Evolutionary conservation across 2,888 invertebrate species (phyloP).

Genomic region (Drosophila macrospina): DNA sequence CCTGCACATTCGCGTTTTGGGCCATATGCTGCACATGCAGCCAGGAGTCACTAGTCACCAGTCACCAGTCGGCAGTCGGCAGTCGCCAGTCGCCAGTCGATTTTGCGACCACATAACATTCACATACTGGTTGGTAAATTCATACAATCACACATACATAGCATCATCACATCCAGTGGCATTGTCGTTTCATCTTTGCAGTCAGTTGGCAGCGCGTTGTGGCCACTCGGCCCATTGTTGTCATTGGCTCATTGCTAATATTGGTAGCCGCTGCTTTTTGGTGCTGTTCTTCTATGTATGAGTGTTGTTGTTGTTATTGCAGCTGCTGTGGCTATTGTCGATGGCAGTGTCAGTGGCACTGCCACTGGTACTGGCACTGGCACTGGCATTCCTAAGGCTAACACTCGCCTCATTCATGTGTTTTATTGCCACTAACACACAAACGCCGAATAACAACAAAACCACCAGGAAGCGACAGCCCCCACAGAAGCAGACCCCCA

Average conservation of each 20-base stretch:
- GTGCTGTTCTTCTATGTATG: slow-evolving; percentile 15
- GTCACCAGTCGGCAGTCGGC: slow-evolving; percentile 15
- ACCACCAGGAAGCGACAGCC: slow-evolving; percentile 58
- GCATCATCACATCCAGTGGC: slow-evolving; percentile 36
- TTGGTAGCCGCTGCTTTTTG: slow-evolving; percentile 63
- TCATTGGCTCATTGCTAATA: slow-evolving; percentile 78
- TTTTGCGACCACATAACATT: slow-evolving; percentile 62
- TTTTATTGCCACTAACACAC: slow-evolving; percentile 68
- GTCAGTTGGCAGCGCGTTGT: slow-evolving; percentile 61
- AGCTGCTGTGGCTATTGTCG: slow-evolving; percentile 38
- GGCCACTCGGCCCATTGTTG: slow-evolving; percentile 71
- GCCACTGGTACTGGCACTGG: slow-evolving; percentile 65
- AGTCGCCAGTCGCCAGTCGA: slow-evolving; percentile 50
- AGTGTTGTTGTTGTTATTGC: slow-evolving; percentile 17
- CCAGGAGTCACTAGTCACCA: slow-evolving; percentile 23
- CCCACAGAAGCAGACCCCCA: slow-evolving; percentile 32
- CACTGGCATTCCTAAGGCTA: slow-evolving; percentile 60
- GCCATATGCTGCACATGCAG: slow-evolving; percentile 53
- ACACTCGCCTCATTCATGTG: slow-evolving; percentile 73
- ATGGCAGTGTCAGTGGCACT: slow-evolving; percentile 64
- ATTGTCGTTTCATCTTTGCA: slow-evolving; percentile 46
- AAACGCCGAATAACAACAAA: slow-evolving; percentile 43
- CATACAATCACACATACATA: not conserved
- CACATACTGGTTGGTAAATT: slow-evolving; percentile 36
- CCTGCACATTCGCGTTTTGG: slow-evolving; percentile 36